A percentile compares a stretch with the other conserved stretches of the same genome.
These are phyloP conservation scores for Malacosoma neustria DNA, from an alignment of 2,888 invertebrate genomes.

Conservation along the genomic window DNA sequence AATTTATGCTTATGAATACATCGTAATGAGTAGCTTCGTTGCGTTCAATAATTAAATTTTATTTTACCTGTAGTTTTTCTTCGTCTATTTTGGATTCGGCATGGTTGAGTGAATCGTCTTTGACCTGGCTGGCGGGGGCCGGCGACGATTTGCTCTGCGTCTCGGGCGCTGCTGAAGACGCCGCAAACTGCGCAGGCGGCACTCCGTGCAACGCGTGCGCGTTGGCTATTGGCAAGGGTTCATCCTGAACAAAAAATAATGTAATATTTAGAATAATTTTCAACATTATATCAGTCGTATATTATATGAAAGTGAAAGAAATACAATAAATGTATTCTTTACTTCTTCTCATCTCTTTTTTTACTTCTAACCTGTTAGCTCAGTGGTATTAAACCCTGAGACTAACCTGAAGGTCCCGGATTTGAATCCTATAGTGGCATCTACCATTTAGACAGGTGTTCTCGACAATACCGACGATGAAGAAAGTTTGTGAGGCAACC, in stretches of 20 bases:
- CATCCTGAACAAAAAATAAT: conserved; percentile 36
- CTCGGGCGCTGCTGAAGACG: conserved; percentile 19
- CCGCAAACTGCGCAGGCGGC: conserved; percentile 7
- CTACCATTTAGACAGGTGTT: too few species aligned
- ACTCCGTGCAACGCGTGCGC: conserved; percentile 61
- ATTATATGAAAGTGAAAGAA: not conserved
- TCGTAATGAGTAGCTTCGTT: too few species aligned
- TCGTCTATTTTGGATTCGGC: conserved; percentile 64
- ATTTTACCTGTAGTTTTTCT: conserved; percentile 62
- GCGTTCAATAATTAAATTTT: too few species aligned
- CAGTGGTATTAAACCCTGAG: too few species aligned
- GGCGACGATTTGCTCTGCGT: conserved; percentile 23
- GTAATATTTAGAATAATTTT: too few species aligned
- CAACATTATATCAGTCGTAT: not conserved
- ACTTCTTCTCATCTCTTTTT: too few species aligned
- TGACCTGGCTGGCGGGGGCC: conserved; percentile 27
- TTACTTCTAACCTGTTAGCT: too few species aligned
- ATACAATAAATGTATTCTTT: conserved; percentile 3
- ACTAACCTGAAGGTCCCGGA: too few species aligned
- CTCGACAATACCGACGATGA: too few species aligned
- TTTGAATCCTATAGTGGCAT: too few species aligned
- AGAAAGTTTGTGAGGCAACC: too few species aligned
- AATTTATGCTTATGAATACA: too few species aligned
- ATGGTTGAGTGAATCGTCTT: conserved; percentile 55
- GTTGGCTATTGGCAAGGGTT: conserved; percentile 55